Conservation (phyloP, 2,888 invertebrate genomes). For the Lymantria dispar region DNA sequence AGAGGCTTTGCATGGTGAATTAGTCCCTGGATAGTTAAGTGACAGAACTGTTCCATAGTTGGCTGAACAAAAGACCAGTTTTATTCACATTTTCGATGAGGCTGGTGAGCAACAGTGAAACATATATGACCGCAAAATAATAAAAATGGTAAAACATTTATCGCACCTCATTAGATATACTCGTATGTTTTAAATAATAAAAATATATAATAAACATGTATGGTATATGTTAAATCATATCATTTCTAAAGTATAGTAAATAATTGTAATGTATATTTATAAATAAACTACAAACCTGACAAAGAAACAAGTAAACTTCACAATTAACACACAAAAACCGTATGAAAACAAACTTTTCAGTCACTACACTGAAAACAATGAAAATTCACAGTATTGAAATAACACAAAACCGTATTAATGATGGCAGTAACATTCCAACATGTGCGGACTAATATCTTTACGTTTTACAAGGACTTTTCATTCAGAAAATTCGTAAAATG, state of each 20-base stretch:
- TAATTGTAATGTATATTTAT: conserved; percentile 1
- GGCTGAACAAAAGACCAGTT: too few species aligned
- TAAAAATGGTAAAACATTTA: too few species aligned
- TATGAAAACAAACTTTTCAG: conserved; percentile 31
- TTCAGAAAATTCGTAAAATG: conserved; percentile 69
- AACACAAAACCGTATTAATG: conserved; percentile 23
- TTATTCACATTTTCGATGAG: too few species aligned
- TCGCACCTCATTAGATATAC: too few species aligned
- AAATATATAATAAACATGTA: background rate
- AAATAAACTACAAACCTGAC: conserved; percentile 18
- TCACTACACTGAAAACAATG: conserved; percentile 34
- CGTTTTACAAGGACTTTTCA: conserved; percentile 66
- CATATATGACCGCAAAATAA: too few species aligned
- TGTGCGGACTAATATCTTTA: conserved; percentile 19
- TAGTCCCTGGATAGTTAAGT: too few species aligned
- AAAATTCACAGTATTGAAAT: conserved; percentile 19
- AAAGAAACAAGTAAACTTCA: conserved; percentile 22
- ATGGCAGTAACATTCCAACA: conserved; percentile 30
- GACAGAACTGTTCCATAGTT: too few species aligned
- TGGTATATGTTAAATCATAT: conserved; percentile 8
- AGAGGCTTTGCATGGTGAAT: too few species aligned
- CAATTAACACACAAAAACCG: conserved; percentile 18
- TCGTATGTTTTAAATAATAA: too few species aligned
- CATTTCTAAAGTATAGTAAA: conserved; percentile 1
- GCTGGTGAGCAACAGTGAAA: too few species aligned